Evolutionary conservation across 1,140 invertebrate genomes (phyloP).

Genomic region (Brachionus manjavacas): DNA sequence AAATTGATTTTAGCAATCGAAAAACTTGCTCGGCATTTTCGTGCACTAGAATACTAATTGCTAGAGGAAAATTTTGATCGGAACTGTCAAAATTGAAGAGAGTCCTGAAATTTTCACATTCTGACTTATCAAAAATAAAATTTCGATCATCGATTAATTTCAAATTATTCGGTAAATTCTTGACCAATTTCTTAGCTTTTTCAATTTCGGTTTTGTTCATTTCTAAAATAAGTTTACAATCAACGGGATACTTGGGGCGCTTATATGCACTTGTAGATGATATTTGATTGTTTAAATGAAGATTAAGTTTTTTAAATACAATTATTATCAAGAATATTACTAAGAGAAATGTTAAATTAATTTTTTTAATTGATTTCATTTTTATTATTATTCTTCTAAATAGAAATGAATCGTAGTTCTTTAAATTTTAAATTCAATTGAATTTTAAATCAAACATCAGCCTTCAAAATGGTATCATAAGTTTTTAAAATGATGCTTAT

Average conservation of each 20-base stretch:
- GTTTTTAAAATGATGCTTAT: not conserved
- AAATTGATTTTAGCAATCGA: slow-evolving; percentile 36
- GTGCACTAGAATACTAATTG: slow-evolving; percentile 39
- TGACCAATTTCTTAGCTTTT: not conserved
- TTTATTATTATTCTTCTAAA: not conserved
- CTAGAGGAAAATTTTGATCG: slow-evolving; percentile 30
- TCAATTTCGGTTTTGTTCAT: not conserved
- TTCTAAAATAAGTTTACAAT: not conserved
- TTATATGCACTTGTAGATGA: not conserved
- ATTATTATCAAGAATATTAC: not conserved
- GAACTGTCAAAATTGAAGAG: not conserved
- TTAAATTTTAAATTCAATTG: not conserved
- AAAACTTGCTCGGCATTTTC: slow-evolving; percentile 41
- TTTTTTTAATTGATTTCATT: not conserved
- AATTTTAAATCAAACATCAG: not conserved
- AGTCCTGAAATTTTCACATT: not conserved
- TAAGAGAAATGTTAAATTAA: not conserved
- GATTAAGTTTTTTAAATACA: not conserved
- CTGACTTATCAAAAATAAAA: not conserved
- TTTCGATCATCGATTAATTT: not conserved
- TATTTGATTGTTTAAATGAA: not conserved
- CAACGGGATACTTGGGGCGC: not conserved
- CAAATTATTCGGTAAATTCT: not conserved
- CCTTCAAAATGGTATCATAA: not conserved
- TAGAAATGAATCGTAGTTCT: not conserved